phyloP scores from a whole-genome alignment of 1,140 invertebrate genomes.

The Hirudo medicinalis region DNA sequence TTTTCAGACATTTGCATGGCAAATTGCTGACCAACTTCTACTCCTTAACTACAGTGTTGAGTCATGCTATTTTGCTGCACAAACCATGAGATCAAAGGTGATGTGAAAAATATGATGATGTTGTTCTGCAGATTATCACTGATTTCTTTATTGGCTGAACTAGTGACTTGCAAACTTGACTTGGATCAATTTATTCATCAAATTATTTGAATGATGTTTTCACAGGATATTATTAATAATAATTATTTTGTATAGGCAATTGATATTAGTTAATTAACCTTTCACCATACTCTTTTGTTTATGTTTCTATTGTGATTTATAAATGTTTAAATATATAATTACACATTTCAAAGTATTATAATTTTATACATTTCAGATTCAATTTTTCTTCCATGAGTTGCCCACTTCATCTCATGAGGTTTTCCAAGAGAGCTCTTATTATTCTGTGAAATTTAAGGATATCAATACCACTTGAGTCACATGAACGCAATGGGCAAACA shows the following conservation, averaged over 20 bases:
- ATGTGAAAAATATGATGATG: background rate
- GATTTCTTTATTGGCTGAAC: too few relatives aligned
- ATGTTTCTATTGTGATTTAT: too few relatives aligned
- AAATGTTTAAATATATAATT: too few relatives aligned
- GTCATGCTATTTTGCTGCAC: constrained; percentile 91
- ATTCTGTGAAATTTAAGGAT: constrained; percentile 4
- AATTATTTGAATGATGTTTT: too few relatives aligned
- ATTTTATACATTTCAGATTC: constrained; percentile 42
- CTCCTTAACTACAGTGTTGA: constrained; percentile 70
- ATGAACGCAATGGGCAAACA: too few relatives aligned
- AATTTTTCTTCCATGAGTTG: constrained; percentile 81
- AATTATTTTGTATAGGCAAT: too few relatives aligned
- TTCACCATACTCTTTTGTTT: too few relatives aligned
- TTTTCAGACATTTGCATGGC: constrained; percentile 77
- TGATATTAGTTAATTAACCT: too few relatives aligned
- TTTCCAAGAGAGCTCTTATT: background rate
- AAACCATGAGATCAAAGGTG: constrained; percentile 85
- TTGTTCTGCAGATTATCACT: constrained; percentile 10
- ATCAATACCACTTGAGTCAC: too few relatives aligned
- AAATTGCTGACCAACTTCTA: constrained; percentile 80
- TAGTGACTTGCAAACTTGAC: too few relatives aligned
- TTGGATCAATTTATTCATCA: too few relatives aligned
- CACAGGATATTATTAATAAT: too few relatives aligned
- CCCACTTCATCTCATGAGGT: constrained; percentile 62
- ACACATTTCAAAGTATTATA: constrained; percentile 4